Conservation (phyloP, 2,888 invertebrate genomes). For the Pristionchus exspectatus region DNA sequence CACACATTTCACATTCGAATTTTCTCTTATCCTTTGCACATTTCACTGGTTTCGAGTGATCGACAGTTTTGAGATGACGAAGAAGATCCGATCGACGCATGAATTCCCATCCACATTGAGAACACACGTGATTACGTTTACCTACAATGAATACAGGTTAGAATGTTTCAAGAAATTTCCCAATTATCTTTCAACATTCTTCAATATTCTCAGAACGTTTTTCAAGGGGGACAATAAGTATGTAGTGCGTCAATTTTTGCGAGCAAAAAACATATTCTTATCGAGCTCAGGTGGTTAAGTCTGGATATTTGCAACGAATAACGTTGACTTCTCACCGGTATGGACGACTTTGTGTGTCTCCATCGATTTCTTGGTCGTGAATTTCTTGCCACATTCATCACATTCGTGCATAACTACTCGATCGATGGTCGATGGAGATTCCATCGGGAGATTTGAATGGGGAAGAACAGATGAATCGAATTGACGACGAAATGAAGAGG, state of each 20-base stretch:
- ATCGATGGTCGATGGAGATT: neutral
- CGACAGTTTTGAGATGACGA: conserved; percentile 23
- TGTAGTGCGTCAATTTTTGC: too few relatives aligned
- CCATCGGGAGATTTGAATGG: neutral
- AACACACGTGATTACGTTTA: neutral
- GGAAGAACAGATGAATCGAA: neutral
- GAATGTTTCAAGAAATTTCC: neutral
- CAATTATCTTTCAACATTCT: neutral
- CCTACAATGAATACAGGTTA: neutral
- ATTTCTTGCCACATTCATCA: conserved; percentile 10
- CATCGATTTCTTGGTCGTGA: neutral
- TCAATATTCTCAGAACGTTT: neutral
- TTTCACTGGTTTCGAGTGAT: conserved; percentile 16
- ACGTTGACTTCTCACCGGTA: neutral
- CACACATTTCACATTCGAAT: neutral
- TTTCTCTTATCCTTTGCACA: neutral
- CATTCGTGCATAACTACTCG: neutral
- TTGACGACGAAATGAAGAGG: neutral
- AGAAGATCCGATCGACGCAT: conserved; percentile 3
- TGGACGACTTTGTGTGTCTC: neutral
- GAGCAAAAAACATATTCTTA: too few relatives aligned
- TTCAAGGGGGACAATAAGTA: too few relatives aligned
- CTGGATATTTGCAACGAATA: neutral
- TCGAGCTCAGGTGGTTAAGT: too few relatives aligned
- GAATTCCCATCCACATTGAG: conserved; percentile 21